Evolutionary conservation across 2,888 invertebrate genomes (phyloP), one percentile per base, ranked within the genome.

Genomic region (Eupithecia tripunctaria): DNA sequence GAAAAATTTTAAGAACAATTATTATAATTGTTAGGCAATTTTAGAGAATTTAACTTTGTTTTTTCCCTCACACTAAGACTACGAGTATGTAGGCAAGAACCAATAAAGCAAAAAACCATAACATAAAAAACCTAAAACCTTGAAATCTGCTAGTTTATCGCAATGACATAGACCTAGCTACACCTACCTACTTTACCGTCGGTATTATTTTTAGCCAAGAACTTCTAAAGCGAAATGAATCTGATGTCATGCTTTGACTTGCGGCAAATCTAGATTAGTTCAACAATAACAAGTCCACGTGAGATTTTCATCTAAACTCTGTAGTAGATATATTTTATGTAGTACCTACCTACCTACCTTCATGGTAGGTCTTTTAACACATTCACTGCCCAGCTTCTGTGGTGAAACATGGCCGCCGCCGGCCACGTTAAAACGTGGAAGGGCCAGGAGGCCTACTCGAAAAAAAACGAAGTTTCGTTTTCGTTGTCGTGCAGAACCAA

Each of bases 191-290:
- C n/a, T 47, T 47, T 47, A n/a, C 12, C 6, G 5, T 51, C 3
- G 18, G 43, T 47, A n/a, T 47, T 2, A 10, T 60, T 60, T 60
- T 60, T 18, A 29, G 5, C 60, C 0, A 32, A n/a, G 0, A 32
- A 62, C 59, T 27, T 59, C 59, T 62, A 29, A 36, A 38, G 71
- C 60, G 71, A 71, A 68, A 68, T 65, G 29, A 71, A 64, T 38
- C 71, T 36, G 68, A 71, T 71, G 47, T 67, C 63, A 72, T 51
- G 60, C 47, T 27, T 69, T 70, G 21, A 68, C 27, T 62, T 29
- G 47, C 71, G 67, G 43, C n/a, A 64, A 67, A 73, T 43, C 25
- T 15, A 63, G 47, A 74, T 74, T 68, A 47, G 68, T 74, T 74
- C 74, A 29, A 62, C 29, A 62, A 32, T 36, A 60, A 29, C 18